phyloP scores from a whole-genome alignment of 1,140 invertebrate species.

The Sminthurinus signatus region DNA sequence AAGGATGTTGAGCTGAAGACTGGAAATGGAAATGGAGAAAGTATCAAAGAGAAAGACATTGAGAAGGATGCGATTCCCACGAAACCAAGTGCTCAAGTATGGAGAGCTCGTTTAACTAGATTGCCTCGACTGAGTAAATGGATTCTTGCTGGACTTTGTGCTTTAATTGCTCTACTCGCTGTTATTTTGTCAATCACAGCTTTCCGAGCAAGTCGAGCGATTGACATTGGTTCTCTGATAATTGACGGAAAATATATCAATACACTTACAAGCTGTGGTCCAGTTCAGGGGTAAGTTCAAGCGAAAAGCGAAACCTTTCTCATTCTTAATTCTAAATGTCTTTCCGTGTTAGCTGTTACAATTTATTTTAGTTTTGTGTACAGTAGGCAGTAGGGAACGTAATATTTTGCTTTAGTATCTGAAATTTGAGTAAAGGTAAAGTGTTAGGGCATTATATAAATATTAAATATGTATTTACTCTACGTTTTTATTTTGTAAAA shows the following conservation, averaged over 20 bases:
- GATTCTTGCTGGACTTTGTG: conserved; percentile 5
- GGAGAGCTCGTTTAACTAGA: background rate
- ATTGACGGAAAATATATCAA: conserved; percentile 62
- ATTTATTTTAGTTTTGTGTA: too few relatives aligned
- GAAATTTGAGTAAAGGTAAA: too few relatives aligned
- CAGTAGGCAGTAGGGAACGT: too few relatives aligned
- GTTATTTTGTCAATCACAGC: conserved; percentile 7
- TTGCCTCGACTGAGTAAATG: conserved; percentile 12
- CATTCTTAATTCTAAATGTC: background rate
- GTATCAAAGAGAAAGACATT: background rate
- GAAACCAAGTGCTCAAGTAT: conserved; percentile 7
- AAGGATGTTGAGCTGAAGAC: background rate
- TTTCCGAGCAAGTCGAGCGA: conserved; percentile 1
- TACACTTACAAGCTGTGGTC: conserved; percentile 68
- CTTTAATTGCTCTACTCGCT: conserved; percentile 6
- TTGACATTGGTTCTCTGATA: conserved; percentile 25
- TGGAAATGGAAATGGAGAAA: background rate
- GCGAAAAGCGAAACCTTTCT: background rate
- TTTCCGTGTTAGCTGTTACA: background rate
- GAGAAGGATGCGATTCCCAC: background rate
- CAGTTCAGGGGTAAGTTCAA: conserved; percentile 60
- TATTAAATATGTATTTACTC: too few relatives aligned
- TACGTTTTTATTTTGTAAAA: too few relatives aligned
- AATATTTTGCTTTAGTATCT: too few relatives aligned
- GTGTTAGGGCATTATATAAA: too few relatives aligned